Conservation (phyloP, 2,113 vertebrate species). For the Actinemys pallida region DNA sequence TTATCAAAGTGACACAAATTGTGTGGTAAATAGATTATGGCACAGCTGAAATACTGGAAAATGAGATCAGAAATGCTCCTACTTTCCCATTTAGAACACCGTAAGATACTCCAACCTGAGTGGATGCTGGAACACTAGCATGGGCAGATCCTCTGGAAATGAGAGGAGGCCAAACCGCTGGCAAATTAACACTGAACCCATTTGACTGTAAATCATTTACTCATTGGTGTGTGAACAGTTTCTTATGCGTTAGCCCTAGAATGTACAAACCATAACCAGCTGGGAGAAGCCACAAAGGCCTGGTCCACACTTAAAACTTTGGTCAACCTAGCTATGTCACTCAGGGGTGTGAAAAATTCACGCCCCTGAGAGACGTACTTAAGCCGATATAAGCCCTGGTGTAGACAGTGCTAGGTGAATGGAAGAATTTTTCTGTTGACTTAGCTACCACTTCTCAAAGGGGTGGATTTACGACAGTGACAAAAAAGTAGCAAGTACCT, state of each 20-base stretch:
- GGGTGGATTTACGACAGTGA: background rate
- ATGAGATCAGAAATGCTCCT: slow-evolving; percentile 84
- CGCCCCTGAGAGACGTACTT: background rate
- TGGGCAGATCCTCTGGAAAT: background rate
- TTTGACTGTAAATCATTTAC: background rate
- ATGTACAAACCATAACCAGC: too few species aligned
- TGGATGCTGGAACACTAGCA: slow-evolving; percentile 2
- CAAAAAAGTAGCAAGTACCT: background rate
- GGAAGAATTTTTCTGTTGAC: background rate
- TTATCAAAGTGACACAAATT: slow-evolving; percentile 88
- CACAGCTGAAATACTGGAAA: slow-evolving; percentile 84
- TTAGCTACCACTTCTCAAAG: background rate
- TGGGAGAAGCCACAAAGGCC: slow-evolving; percentile 21
- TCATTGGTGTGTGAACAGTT: slow-evolving; percentile 37
- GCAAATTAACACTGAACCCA: background rate
- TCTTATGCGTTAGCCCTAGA: slow-evolving; percentile 19
- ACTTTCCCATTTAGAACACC: slow-evolving; percentile 69
- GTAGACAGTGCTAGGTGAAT: background rate
- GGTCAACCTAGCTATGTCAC: background rate
- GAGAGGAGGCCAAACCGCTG: slow-evolving; percentile 57
- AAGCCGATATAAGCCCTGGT: background rate
- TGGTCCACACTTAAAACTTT: background rate
- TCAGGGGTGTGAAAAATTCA: background rate
- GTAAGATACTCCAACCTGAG: slow-evolving; percentile 31
- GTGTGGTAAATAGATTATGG: slow-evolving; percentile 86